These are phyloP conservation scores for Anoplopoma fimbria DNA, from an alignment of 2,113 vertebrate genomes.

Conservation along the genomic window DNA sequence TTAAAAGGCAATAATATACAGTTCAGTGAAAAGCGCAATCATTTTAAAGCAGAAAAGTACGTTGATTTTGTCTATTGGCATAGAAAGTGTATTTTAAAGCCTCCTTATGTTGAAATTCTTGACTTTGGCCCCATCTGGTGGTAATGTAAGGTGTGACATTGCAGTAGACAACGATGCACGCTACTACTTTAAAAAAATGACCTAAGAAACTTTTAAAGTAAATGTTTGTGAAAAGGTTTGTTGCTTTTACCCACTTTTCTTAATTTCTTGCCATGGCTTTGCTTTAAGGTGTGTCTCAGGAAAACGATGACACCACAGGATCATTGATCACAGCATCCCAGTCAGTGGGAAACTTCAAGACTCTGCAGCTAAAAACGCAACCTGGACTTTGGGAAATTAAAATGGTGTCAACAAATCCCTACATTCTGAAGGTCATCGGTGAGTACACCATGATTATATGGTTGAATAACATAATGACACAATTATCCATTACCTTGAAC, in stretches of 20 bases:
- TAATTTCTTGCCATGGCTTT: not conserved
- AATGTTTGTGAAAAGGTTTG: not conserved
- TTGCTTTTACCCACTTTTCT: not conserved
- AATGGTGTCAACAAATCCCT: conserved; percentile 57
- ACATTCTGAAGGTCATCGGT: conserved; percentile 75
- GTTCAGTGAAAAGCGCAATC: not conserved
- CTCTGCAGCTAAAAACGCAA: conserved; percentile 47
- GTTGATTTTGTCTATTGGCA: not conserved
- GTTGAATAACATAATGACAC: not conserved
- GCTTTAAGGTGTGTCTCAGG: conserved; percentile 54
- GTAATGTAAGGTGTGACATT: not conserved
- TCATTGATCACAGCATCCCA: conserved; percentile 54
- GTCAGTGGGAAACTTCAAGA: conserved; percentile 66
- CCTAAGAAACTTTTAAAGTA: not conserved
- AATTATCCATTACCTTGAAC: not conserved
- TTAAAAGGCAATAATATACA: not conserved
- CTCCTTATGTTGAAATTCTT: not conserved
- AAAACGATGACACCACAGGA: conserved; percentile 34
- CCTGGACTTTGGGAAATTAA: conserved; percentile 68
- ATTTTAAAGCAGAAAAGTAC: not conserved
- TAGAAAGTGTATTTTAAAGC: not conserved
- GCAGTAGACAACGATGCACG: not conserved
- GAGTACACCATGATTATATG: conserved; percentile 13
- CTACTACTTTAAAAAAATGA: not conserved
- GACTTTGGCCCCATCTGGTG: not conserved